Conservation (phyloP, 2,888 invertebrate genomes). For the Thecocarcelia acutangulata region DNA sequence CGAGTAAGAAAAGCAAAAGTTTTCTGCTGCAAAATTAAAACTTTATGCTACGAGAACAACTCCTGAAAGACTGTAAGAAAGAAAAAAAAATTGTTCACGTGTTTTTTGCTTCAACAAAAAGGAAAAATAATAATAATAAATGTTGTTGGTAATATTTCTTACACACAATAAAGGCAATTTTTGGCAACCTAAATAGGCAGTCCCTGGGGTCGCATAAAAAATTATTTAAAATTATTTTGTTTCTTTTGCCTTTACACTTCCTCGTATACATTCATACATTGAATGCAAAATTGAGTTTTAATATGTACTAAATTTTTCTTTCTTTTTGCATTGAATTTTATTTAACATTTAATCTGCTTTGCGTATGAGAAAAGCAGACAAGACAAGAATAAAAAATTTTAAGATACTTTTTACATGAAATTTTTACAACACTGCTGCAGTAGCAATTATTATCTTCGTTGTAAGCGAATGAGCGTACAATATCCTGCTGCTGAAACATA, state of each 20-base stretch:
- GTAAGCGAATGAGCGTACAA: conserved; percentile 20
- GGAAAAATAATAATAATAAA: background rate
- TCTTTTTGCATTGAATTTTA: conserved; percentile 31
- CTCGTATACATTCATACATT: background rate
- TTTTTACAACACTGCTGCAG: conserved; percentile 43
- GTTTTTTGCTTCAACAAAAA: background rate
- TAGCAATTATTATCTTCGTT: conserved; percentile 40
- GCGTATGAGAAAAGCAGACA: background rate
- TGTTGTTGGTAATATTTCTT: background rate
- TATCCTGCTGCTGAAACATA: conserved; percentile 33
- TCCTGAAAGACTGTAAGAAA: too few species aligned
- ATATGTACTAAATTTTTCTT: conserved; percentile 8
- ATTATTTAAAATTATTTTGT: conserved; percentile 30
- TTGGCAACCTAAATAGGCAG: conserved; percentile 24
- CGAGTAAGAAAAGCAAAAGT: background rate
- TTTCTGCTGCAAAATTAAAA: too few species aligned
- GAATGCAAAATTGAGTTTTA: background rate
- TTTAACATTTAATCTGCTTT: conserved; percentile 50
- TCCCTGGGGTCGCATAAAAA: conserved; percentile 29
- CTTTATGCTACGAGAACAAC: too few species aligned
- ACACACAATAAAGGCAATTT: conserved; percentile 13
- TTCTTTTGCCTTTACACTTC: background rate
- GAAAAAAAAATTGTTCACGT: background rate
- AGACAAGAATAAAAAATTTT: background rate
- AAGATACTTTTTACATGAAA: conserved; percentile 26